Percentiles rank a stretch among this genome's conserved stretches.
phyloP scores from a whole-genome alignment of 2,113 vertebrate genomes.

The Callipepla californica region DNA sequence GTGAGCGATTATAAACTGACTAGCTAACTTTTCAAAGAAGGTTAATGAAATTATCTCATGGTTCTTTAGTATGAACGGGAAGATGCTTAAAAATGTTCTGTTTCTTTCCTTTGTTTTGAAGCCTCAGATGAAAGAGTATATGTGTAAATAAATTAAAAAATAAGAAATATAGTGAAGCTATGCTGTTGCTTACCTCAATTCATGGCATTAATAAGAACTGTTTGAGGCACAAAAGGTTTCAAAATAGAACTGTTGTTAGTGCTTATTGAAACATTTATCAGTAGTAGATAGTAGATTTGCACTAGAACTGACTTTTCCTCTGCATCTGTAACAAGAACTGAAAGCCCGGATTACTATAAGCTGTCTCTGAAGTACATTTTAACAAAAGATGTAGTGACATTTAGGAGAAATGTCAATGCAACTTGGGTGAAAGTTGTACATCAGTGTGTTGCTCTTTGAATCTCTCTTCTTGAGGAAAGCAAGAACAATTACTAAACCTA shows the following conservation, averaged over 20 bases:
- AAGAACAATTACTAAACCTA: background rate
- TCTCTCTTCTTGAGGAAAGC: background rate
- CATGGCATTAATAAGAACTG: slow-evolving; percentile 3
- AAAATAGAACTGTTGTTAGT: slow-evolving; percentile 20
- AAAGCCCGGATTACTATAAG: slow-evolving; percentile 3
- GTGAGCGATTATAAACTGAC: background rate
- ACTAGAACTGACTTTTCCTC: slow-evolving; percentile 23
- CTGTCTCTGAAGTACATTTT: background rate
- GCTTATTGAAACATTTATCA: slow-evolving; percentile 40
- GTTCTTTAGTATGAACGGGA: background rate
- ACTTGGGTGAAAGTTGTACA: background rate
- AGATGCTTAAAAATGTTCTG: background rate
- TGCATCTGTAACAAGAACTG: slow-evolving; percentile 50
- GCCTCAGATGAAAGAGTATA: background rate
- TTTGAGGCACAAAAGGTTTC: slow-evolving; percentile 15
- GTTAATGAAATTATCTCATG: background rate
- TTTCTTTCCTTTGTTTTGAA: background rate
- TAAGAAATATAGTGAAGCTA: background rate
- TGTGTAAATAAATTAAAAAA: background rate
- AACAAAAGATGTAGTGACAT: background rate
- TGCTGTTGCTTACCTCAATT: background rate
- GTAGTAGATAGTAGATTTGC: slow-evolving; percentile 49
- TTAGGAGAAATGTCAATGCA: background rate
- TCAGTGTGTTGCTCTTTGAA: background rate
- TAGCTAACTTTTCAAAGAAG: background rate